phyloP scores from a whole-genome alignment of 2,113 vertebrate genomes.

The human region DNA sequence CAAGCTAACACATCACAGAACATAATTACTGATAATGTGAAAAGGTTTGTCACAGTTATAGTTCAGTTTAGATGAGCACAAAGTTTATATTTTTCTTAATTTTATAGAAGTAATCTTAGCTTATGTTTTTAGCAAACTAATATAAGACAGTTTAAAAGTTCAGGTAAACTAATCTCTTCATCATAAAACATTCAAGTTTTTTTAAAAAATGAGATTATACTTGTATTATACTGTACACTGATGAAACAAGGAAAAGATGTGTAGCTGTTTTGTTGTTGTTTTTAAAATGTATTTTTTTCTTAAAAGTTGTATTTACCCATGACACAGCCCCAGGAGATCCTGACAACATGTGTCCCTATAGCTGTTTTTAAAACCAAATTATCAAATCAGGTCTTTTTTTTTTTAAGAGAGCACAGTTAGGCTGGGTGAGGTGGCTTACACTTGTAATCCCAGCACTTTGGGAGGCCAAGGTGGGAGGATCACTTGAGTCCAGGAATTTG shows the following conservation, averaged over 20 bases:
- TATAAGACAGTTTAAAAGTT: background rate
- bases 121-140: slow-evolving; percentile 26
- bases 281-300: too few relatives aligned
- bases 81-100: slow-evolving; percentile 9
- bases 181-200: background rate
- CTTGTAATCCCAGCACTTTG: too few relatives aligned
- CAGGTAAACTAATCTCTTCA: background rate
- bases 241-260: slow-evolving; percentile 10
- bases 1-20: background rate
- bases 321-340: too few relatives aligned
- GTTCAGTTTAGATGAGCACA: background rate
- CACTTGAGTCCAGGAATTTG: too few relatives aligned
- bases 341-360: too few relatives aligned
- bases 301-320: too few relatives aligned
- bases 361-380: background rate
- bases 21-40: background rate
- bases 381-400: background rate
- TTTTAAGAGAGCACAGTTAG: too few relatives aligned
- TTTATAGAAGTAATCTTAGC: background rate
- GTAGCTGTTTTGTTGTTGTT: background rate
- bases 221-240: background rate
- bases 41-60: background rate
- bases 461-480: too few relatives aligned
- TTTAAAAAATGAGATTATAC: background rate
- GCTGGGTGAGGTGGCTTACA: too few relatives aligned